phyloP scores from a whole-genome alignment of 1,140 invertebrate species.

The Latrodectus geometricus region DNA sequence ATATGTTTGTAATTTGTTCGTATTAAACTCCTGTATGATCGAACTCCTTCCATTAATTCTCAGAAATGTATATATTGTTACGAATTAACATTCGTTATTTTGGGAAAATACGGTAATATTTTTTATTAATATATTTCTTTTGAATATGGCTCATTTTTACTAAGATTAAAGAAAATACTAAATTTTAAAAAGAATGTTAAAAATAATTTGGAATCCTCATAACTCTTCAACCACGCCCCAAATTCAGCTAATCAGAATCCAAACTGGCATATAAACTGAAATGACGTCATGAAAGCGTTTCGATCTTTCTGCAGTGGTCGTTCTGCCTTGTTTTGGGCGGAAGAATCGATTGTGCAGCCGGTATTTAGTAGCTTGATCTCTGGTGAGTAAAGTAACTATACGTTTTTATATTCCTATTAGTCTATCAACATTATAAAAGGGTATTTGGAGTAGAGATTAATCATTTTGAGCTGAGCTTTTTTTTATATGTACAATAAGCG shows the following conservation, averaged over 20 bases:
- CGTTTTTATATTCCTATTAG: not conserved
- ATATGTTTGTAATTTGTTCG: too few relatives aligned
- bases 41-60: too few relatives aligned
- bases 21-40: too few relatives aligned
- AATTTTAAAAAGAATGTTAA: too few relatives aligned
- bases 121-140: too few relatives aligned
- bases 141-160: too few relatives aligned
- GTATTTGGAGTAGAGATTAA: too few relatives aligned
- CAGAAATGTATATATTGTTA: too few relatives aligned
- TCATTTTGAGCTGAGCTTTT: not conserved
- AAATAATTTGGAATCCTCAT: too few relatives aligned
- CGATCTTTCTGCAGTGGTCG: conserved; percentile 44
- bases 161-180: too few relatives aligned
- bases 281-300: conserved; percentile 37
- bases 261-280: not conserved
- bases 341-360: conserved; percentile 35
- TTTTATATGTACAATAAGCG: not conserved
- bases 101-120: too few relatives aligned
- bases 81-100: too few relatives aligned
- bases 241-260: not conserved
- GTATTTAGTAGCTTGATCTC: not conserved
- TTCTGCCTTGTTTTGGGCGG: conserved; percentile 46
- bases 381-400: not conserved
- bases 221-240: not conserved
- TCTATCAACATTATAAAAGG: not conserved